A percentile compares a stretch with the other conserved stretches of the same genome.
These are phyloP conservation scores for Ophioninae sp. DNA, from an alignment of 2,888 invertebrate species.

Conservation along the genomic window DNA sequence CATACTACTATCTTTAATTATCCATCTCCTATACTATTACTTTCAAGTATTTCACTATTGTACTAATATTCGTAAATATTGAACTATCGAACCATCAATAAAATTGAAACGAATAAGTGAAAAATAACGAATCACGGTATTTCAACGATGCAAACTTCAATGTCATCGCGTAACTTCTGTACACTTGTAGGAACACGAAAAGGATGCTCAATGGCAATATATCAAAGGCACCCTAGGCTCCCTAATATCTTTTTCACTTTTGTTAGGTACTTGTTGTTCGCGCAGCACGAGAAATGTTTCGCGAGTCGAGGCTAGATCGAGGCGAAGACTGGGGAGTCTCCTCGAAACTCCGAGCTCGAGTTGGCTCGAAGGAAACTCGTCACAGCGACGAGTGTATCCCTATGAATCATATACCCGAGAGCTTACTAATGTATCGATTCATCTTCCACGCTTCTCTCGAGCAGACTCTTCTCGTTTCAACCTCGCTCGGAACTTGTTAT, in stretches of 20 bases:
- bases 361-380: conserved; percentile 26
- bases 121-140: too few species aligned
- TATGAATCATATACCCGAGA: conserved; percentile 76
- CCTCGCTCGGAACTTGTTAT: conserved; percentile 35
- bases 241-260: conserved; percentile 59
- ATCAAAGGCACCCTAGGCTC: conserved; percentile 64
- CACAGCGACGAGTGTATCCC: conserved; percentile 47
- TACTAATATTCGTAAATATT: too few species aligned
- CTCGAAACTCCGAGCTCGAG: conserved; percentile 7
- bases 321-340: conserved; percentile 6
- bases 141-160: too few species aligned
- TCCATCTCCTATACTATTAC: too few species aligned
- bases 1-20: too few species aligned
- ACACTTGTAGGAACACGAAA: conserved; percentile 68
- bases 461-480: conserved; percentile 27
- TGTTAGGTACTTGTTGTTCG: conserved; percentile 42
- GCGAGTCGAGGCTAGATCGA: conserved; percentile 12
- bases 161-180: too few species aligned
- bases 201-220: conserved; percentile 76
- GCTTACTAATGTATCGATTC: conserved; percentile 78
- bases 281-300: conserved; percentile 1
- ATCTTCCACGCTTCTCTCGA: conserved; percentile 56
- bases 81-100: too few species aligned
- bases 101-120: too few species aligned
- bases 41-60: too few species aligned